Conservation (phyloP, 1,140 invertebrate species). For the Penaeus japonicus region DNA sequence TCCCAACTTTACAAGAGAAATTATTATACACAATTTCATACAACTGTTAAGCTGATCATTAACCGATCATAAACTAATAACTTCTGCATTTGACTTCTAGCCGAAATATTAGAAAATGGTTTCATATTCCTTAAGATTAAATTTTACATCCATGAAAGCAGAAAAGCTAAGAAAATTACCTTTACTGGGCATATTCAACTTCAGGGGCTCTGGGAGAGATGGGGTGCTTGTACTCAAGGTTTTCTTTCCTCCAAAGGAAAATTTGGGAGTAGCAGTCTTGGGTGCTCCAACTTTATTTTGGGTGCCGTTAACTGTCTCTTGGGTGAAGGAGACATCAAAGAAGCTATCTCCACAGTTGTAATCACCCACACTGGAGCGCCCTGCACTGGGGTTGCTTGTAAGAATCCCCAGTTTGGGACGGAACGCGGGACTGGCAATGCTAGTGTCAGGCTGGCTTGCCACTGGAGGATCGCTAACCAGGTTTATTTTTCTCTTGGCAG, state of each 20-base stretch:
- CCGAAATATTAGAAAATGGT: too few relatives aligned
- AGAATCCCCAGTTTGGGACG: neutral
- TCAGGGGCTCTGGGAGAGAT: too few relatives aligned
- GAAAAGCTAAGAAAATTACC: too few relatives aligned
- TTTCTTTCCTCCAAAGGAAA: constrained; percentile 9
- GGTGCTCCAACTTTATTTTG: neutral
- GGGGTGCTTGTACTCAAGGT: neutral
- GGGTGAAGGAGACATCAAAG: neutral
- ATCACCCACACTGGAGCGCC: neutral
- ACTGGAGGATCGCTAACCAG: too few relatives aligned
- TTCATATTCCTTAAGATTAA: too few relatives aligned
- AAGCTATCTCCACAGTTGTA: neutral
- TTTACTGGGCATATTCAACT: too few relatives aligned
- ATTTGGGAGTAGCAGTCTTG: neutral
- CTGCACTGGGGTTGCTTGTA: neutral
- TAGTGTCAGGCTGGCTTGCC: neutral
- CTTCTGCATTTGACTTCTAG: too few relatives aligned
- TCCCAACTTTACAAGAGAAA: too few relatives aligned
- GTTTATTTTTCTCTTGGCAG: neutral
- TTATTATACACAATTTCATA: too few relatives aligned
- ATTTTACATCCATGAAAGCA: too few relatives aligned
- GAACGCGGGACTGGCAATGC: neutral
- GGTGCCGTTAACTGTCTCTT: neutral
- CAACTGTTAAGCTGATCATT: too few relatives aligned
- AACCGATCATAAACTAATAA: too few relatives aligned